Base-by-base conservation (phyloP, 1,140 invertebrate species). In the Sycophila sp. region DNA sequence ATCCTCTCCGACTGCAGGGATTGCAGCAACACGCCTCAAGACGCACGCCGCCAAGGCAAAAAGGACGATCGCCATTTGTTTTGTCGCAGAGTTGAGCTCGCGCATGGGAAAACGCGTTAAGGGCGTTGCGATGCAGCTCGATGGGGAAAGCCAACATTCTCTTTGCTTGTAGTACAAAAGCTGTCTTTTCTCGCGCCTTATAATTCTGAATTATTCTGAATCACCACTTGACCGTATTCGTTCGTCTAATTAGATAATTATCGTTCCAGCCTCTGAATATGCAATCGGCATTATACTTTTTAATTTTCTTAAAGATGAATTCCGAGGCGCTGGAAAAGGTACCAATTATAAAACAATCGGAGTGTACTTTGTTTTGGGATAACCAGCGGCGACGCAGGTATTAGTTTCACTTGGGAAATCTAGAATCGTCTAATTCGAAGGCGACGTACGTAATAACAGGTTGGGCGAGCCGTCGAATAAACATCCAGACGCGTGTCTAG, bases 391-490 rank as follows among this genome's bases (percentile, higher is more conserved):
- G n/a, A n/a, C n/a, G n/a, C n/a, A n/a, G n/a, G n/a, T n/a, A n/a
- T n/a, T n/a, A n/a, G n/a, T n/a, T n/a, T n/a, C n/a, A n/a, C n/a
- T n/a, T n/a, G n/a, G n/a, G n/a, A n/a, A n/a, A n/a, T n/a, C n/a
- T n/a, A n/a, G n/a, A n/a, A n/a, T 15, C 5, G 24, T 45, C 38
- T 24, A 7, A 1, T 30, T n/a, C 19, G 15, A 26, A 15, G 26
- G 13, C 58, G 56, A 13, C 17, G 42, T 19, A 49, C 40, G 30
- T 60, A 60, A 60, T 60, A 28, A 10, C 56, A 42, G 7, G 56
- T 22, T 63, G n/a, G 45, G 53, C 24, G n/a, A 45, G 17, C 22
- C 24, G 32, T 49, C 13, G 3, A n/a, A 45, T 28, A 42, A 49
- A 32, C n/a, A 65, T 40, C 36, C 30, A 5, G 2, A 34, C 24